A percentile compares a stretch with the other conserved stretches of the same genome.
These are phyloP conservation scores for Lathronympha strigana DNA, from an alignment of 2,888 invertebrate genomes.

Conservation along the genomic window DNA sequence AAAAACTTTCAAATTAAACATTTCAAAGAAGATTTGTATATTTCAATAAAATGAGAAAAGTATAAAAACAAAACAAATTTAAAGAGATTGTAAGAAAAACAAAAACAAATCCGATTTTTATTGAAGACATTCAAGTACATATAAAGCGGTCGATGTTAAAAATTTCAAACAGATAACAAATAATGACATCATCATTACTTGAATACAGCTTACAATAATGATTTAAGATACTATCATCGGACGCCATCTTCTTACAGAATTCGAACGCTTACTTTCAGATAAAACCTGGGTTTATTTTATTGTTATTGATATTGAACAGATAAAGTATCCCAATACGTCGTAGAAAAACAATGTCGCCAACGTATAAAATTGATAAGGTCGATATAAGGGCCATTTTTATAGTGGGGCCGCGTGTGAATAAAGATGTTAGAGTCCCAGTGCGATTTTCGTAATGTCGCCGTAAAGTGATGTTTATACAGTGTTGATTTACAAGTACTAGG, in stretches of 20 bases:
- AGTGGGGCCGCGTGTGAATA: conserved; percentile 42
- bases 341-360: conserved; percentile 48
- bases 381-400: conserved; percentile 46
- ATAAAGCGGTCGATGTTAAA: conserved; percentile 7
- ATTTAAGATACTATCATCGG: conserved; percentile 38
- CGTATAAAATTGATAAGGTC: conserved; percentile 57
- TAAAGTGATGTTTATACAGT: conserved; percentile 42
- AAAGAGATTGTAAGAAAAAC: neutral
- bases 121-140: neutral
- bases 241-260: conserved; percentile 38
- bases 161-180: conserved; percentile 23
- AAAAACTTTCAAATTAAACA: neutral
- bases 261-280: conserved; percentile 41
- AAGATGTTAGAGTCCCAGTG: conserved; percentile 41
- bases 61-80: neutral
- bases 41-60: conserved; percentile 1
- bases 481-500: conserved; percentile 35
- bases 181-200: conserved; percentile 38
- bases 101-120: neutral
- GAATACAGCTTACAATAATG: conserved; percentile 38
- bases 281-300: conserved; percentile 52
- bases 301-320: conserved; percentile 56
- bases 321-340: conserved; percentile 49
- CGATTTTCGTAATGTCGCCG: conserved; percentile 40
- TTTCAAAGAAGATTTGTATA: neutral